Base-by-base conservation (phyloP, 2,113 vertebrate species). In the Callocephalon fimbriatum region DNA sequence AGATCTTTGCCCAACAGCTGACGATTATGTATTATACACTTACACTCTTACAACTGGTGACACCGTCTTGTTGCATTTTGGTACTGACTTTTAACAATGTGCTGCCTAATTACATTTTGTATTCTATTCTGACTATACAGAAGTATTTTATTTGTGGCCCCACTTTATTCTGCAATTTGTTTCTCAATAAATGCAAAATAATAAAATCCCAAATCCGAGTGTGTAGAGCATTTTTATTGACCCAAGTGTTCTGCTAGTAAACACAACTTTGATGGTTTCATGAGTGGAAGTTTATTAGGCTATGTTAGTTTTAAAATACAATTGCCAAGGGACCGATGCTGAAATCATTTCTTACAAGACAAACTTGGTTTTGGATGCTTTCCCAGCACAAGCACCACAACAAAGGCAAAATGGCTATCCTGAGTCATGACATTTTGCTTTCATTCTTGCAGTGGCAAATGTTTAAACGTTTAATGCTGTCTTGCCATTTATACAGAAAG, bases 1-100 rank as follows among this genome's bases (percentile, higher is more conserved):
- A 98, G 98, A 98, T 98, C 98, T 98, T 97, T 97, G 97, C 96
- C 96, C 97, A 97, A 96, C 96, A 97, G 97, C 79, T 98, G 98
- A 98, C 98, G 97, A 97, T 98, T 97, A 96, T 70, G 92, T 97
- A 96, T 97, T 98, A 96, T 96, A 97, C 71, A 91, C 95, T 97
- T 98, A 97, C 93, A 96, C 3, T 47, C 96, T 97, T 95, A 97
- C 92, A 96, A 95, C 93, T 90, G 96, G 97, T 97, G 96, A 95
- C 92, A 96, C 91, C n/a, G 66, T 95, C 97, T 97, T 97, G 98
- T 97, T 97, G 97, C 95, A 88, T 94, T 98, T 97, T 56, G 90
- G 70, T 93, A 91, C 91, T 96, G 97, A 97, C 97, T 98, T 98
- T 97, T 98, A 98, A 98, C 97, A 98, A 96, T 95, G 96, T 97